Evolutionary conservation across 1,140 invertebrate genomes (phyloP), one percentile per base, ranked within the genome.

Genomic region (Lucilia sericata): DNA sequence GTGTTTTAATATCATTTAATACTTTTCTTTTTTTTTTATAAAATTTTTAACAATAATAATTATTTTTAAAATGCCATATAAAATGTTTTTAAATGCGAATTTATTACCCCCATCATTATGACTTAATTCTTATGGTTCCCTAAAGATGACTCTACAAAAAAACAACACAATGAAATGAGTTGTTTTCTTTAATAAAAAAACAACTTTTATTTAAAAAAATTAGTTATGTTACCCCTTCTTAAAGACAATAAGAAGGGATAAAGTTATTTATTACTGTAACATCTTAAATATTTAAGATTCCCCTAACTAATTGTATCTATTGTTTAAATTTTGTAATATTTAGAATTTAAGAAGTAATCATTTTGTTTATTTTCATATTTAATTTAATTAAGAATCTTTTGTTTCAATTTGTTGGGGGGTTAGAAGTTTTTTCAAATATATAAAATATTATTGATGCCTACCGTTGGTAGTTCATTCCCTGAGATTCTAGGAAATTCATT

Each of bases 31-130:
- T 55, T 55, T 55, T 30, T 30, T 30, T 30, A 30, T 30, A 30
- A 30, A 55, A 55, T 55, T 55, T 42, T 55, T 55, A 55, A 55
- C 7, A 14, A 55, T 14, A 14, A 17, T 55, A 55, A 55, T 49
- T 12, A 17, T 55, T 8, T 55, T 55, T 55, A 55, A 55, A 55
- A 55, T 55, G 17, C 51, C 51, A 13, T 55, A 55, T 55, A 55
- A 55, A 55, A 55, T 55, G 51, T 55, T 55, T 55, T 55, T 55
- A 55, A 55, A 55, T 55, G 51, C 51, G 51, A 55, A 55, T 55
- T 55, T 55, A 14, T 55, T 55, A 55, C 51, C 51, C 51, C 51
- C 51, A 55, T 55, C 51, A 55, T 55, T 55, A 55, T 42, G 51
- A 55, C 51, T 17, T 55, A 17, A 55, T 55, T 55, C 51, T 55